These are phyloP conservation scores for Acrobasis suavella DNA, from an alignment of 2,888 invertebrate genomes.

Conservation along the genomic window DNA sequence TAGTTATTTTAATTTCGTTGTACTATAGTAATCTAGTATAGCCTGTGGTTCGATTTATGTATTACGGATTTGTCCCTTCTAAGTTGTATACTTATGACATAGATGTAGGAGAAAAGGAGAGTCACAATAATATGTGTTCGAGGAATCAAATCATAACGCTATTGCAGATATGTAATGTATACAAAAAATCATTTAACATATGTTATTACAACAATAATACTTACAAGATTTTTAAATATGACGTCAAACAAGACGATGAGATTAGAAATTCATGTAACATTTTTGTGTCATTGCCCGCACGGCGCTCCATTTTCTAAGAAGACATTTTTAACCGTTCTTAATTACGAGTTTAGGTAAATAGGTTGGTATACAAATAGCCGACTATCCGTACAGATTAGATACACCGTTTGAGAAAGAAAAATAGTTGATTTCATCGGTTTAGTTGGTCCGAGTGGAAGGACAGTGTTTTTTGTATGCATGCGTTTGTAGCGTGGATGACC, in stretches of 20 bases:
- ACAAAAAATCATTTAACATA: not conserved
- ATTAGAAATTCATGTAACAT: constrained; percentile 11
- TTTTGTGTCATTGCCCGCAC: constrained; percentile 53
- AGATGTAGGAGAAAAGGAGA: too few species aligned
- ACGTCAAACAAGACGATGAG: not conserved
- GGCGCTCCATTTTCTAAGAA: constrained; percentile 40
- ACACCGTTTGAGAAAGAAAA: too few species aligned
- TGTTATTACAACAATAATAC: not conserved
- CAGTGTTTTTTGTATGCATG: not conserved
- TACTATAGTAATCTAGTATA: too few species aligned
- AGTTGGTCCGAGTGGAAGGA: too few species aligned
- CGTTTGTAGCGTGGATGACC: not conserved
- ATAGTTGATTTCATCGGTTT: too few species aligned
- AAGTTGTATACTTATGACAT: too few species aligned
- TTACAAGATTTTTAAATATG: not conserved
- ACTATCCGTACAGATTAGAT: not conserved
- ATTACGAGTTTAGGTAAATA: constrained; percentile 51
- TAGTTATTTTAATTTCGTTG: too few species aligned
- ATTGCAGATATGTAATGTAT: too few species aligned
- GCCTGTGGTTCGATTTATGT: too few species aligned
- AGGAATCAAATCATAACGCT: too few species aligned
- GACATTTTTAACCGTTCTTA: constrained; percentile 51
- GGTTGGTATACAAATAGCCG: constrained; percentile 48
- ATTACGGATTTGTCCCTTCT: too few species aligned
- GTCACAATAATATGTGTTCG: too few species aligned